Base-by-base conservation (phyloP, 2,888 invertebrate species). In the Eudasyphora cyanicolor region DNA sequence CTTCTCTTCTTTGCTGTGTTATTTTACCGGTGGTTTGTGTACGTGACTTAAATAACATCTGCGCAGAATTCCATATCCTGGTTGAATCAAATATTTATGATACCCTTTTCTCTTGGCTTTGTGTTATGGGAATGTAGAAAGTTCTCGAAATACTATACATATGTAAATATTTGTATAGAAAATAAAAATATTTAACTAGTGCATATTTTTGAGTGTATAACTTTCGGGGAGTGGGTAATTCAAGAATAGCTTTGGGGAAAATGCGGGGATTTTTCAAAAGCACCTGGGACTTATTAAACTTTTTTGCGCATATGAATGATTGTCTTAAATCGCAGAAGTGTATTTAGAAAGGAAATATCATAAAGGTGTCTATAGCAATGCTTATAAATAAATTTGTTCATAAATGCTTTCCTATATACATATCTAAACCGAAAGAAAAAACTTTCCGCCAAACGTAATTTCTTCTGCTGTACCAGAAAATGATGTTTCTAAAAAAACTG, bases 1-100 rank as follows among this genome's bases (percentile, higher is more conserved):
- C n/a, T n/a, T n/a, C 35, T 71, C 12, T 29, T 32, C 45, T 32
- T 29, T 32, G 29, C 57, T 49, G 7, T n/a, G 49, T 24, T 32
- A 12, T 38, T n/a, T n/a, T 21, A 10, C 10, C n/a, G 19, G 35
- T 38, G 38, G 4, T n/a, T 3, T 67, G 67, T 42, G 38, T 84
- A 84, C 83, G 80, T 84, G 83, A 84, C 80, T 80, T 42, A 42
- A 21, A 75, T 42, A 84, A 78, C 83, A 84, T 84, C 83, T 84
- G 83, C 83, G 83, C 83, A 81, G 74, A 73, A 77, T 51, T 38
- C 8, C 38, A 38, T 42, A 38, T 67, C 51, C 67, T 74, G 64
- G 42, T 70, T 76, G 35, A 64, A 75, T 76, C 24, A 76, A 71
- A 76, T 62, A 79, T 76, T 79, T 79, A 76, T 76, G 69, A 76